Base-by-base conservation (phyloP, 2,888 invertebrate genomes). In the Seira sanloemensis region DNA sequence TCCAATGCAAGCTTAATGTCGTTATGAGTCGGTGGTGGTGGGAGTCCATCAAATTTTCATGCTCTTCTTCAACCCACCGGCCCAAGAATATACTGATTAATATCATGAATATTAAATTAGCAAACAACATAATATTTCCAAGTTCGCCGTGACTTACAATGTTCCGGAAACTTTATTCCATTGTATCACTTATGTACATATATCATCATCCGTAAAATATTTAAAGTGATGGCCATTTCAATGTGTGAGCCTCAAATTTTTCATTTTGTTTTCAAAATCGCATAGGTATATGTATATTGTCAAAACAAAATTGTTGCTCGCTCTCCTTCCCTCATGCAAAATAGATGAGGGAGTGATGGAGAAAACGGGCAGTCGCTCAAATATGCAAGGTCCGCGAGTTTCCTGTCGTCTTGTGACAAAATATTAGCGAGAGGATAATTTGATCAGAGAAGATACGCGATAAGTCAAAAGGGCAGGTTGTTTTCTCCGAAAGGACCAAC, bases 101-200 rank as follows among this genome's bases (percentile, higher is more conserved):
- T 62, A 21, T 21, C 21, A 62, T 62, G 62, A 62, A 62, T 62
- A 62, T 62, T 62, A 2, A 18, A 50, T 2, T 2, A 7, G 50
- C 50, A 62, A 62, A 62, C 62, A 62, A 23, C 9, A 62, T 62
- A 21, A 62, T 9, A 37, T 37, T 62, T 62, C 62, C 62, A 62
- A 62, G 12, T 50, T n/a, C n/a, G n/a, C n/a, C n/a, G n/a, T n/a
- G n/a, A 50, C 50, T 62, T 19, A 2, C 62, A 62, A 7, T 58
- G 21, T 2, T 62, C 21, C 62, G 62, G 62, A 62, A 21, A 62
- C 37, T 12, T 7, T 37, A 37, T 7, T 37, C 4, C 12, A 37
- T 37, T 37, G 37, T 50, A 50, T 50, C 50, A 2, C 50, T 50
- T 7, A 50, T 50, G 50, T n/a, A n/a, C n/a, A n/a, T n/a, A n/a